Percentiles rank a stretch among this genome's conserved stretches.
Evolutionary conservation across 2,113 vertebrate species (phyloP).

Genomic region (Cynocephalus volans): DNA sequence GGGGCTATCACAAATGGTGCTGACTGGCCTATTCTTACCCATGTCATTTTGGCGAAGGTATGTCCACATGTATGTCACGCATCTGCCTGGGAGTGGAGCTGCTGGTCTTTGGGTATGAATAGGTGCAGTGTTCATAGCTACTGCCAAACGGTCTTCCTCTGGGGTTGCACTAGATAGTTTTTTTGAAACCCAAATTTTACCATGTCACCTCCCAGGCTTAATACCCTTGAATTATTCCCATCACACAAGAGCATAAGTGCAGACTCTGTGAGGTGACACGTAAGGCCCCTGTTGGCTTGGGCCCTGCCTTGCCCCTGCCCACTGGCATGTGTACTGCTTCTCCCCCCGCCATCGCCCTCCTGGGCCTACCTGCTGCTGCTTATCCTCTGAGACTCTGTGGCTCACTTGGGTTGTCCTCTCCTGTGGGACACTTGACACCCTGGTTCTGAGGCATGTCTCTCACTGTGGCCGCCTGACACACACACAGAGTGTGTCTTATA

Average conservation of each 20-base stretch:
- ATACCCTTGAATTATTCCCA: background rate
- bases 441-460: background rate
- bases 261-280: too few relatives aligned
- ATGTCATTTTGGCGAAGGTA: background rate
- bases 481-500: background rate
- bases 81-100: background rate
- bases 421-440: background rate
- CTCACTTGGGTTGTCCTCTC: background rate
- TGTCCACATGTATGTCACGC: fast-evolving
- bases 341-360: background rate
- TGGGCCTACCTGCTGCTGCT: background rate
- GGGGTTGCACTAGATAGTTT: background rate
- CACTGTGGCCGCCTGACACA: too few relatives aligned
- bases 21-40: background rate
- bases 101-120: background rate
- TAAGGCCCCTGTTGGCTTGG: background rate
- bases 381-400: background rate
- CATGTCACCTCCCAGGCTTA: background rate
- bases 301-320: background rate
- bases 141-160: background rate
- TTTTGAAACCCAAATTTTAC: background rate
- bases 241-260: background rate
- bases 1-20: background rate
- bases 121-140: background rate
- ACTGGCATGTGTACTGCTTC: background rate